Evolutionary conservation across 2,113 vertebrate genomes (phyloP).

Genomic region (Saiga tatarica): DNA sequence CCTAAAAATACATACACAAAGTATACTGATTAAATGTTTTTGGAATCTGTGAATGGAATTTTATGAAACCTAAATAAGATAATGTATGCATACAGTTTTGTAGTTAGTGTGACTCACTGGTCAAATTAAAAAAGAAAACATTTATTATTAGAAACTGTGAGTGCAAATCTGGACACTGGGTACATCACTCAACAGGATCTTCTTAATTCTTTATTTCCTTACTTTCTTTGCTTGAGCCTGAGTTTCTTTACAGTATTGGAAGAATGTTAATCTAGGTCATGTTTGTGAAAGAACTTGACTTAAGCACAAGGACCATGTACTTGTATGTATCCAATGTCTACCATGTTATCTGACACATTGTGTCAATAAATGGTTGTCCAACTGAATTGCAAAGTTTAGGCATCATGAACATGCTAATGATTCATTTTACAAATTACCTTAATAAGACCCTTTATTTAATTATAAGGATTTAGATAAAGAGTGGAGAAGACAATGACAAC

Average conservation of each 20-base stretch:
- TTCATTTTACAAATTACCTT: not conserved
- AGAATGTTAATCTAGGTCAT: not conserved
- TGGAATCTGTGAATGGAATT: not conserved
- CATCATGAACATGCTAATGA: not conserved
- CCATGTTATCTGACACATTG: not conserved
- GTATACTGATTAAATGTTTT: not conserved
- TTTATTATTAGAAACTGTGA: constrained; percentile 11
- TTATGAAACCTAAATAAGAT: not conserved
- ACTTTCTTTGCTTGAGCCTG: not conserved
- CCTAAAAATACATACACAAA: not conserved
- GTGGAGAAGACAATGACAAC: not conserved
- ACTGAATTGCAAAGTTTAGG: not conserved
- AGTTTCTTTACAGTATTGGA: not conserved
- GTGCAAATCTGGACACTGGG: not conserved
- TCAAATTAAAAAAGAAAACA: not conserved
- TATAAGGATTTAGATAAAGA: not conserved
- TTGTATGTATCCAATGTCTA: not conserved
- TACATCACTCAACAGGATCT: not conserved
- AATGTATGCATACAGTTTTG: not conserved
- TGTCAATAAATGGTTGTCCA: not conserved
- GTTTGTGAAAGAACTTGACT: not conserved
- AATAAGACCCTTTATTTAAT: not conserved
- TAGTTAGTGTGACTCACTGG: not conserved
- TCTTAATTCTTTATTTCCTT: not conserved
- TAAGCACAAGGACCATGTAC: not conserved